These are phyloP conservation scores for Drosophila obscura DNA, from an alignment of 1,140 invertebrate genomes.

Conservation along the genomic window DNA sequence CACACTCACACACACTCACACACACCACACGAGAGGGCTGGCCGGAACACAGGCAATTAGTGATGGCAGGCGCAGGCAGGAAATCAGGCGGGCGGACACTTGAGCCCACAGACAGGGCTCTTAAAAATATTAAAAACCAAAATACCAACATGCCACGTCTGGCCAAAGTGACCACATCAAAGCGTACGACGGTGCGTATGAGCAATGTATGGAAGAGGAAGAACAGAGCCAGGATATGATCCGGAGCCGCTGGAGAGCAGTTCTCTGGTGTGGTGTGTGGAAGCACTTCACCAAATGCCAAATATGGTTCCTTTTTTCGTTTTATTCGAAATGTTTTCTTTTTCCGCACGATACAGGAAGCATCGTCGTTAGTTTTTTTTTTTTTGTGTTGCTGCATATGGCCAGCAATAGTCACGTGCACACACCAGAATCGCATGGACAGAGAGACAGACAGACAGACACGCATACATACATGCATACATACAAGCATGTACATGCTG, in stretches of 20 bases:
- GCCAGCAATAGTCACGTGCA: slow-evolving; percentile 13
- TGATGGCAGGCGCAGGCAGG: slow-evolving; percentile 27
- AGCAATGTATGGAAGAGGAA: slow-evolving; percentile 44
- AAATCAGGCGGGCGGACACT: slow-evolving; percentile 5
- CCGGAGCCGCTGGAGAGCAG: too few relatives aligned
- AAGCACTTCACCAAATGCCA: slow-evolving; percentile 56
- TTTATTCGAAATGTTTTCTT: slow-evolving; percentile 27
- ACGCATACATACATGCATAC: slow-evolving; percentile 32
- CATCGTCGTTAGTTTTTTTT: slow-evolving; percentile 37
- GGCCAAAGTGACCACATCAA: slow-evolving; percentile 67
- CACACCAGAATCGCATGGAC: slow-evolving; percentile 17
- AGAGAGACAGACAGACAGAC: slow-evolving; percentile 18
- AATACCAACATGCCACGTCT: slow-evolving; percentile 45
- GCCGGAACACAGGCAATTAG: slow-evolving; percentile 47
- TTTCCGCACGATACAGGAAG: slow-evolving; percentile 11
- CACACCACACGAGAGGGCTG: neutral
- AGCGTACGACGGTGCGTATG: slow-evolving; percentile 67
- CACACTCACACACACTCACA: neutral
- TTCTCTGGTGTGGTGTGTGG: neutral
- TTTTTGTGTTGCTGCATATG: slow-evolving; percentile 40
- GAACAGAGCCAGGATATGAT: neutral
- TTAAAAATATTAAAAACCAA: slow-evolving; percentile 68
- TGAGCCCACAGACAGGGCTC: slow-evolving; percentile 40
- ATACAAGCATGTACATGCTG: slow-evolving; percentile 6
- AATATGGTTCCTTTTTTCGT: slow-evolving; percentile 34